Conservation (phyloP, 2,888 invertebrate genomes). For the Cheilosia variabilis region DNA sequence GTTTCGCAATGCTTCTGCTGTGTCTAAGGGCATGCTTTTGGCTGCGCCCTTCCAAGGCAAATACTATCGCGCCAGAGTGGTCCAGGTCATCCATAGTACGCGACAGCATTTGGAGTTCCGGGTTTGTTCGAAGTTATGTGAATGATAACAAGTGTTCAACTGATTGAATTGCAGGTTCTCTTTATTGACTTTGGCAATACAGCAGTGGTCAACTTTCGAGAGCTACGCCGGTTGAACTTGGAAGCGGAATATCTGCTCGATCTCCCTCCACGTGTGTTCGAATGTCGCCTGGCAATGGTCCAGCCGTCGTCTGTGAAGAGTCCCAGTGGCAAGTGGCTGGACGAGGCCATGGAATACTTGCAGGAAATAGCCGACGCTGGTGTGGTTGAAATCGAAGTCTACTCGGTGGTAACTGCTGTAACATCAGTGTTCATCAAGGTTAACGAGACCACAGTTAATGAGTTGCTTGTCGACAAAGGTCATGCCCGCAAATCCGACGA, state of each 20-base stretch:
- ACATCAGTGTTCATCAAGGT: conserved; percentile 87
- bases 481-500: conserved; percentile 90
- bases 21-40: conserved; percentile 85
- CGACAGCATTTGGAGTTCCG: conserved; percentile 78
- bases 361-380: conserved; percentile 81
- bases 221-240: conserved; percentile 83
- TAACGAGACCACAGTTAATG: conserved; percentile 85
- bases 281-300: conserved; percentile 89
- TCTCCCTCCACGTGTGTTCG: conserved; percentile 87
- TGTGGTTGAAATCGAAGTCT: conserved; percentile 82
- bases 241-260: conserved; percentile 77
- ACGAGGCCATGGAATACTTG: conserved; percentile 85
- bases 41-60: conserved; percentile 85
- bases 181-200: conserved; percentile 92
- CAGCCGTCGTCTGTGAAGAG: conserved; percentile 87
- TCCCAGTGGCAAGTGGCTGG: conserved; percentile 87
- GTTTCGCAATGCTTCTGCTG: conserved; percentile 78
- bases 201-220: conserved; percentile 83
- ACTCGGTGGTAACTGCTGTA: conserved; percentile 91
- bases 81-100: conserved; percentile 79
- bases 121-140: conserved; percentile 60
- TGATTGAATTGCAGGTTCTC: conserved; percentile 85
- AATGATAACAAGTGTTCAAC: not conserved
- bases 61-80: conserved; percentile 86
- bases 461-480: conserved; percentile 86